Evolutionary conservation across 2,797 vertebrate genomes (phyloP).

Genomic region (Myiotriccus ornatus): DNA sequence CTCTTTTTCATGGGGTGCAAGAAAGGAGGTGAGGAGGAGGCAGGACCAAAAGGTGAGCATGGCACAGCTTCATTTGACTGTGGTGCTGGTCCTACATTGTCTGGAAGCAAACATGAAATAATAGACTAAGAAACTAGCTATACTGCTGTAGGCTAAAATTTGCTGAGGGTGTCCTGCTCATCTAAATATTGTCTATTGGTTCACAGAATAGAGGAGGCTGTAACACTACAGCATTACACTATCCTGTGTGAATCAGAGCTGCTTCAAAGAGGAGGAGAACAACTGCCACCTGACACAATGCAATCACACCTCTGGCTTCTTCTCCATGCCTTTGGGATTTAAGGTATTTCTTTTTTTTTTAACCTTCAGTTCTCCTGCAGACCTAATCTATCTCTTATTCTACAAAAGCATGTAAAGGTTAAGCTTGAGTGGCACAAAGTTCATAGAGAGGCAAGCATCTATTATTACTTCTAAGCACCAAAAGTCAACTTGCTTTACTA

Average conservation of each 20-base stretch:
- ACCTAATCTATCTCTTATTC: slow-evolving; percentile 45
- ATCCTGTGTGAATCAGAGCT: not conserved
- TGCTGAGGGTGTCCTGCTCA: not conserved
- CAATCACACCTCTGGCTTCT: slow-evolving; percentile 49
- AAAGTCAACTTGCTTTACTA: slow-evolving; percentile 4
- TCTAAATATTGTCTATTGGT: not conserved
- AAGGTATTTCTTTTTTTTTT: not conserved
- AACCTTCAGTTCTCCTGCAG: slow-evolving; percentile 15
- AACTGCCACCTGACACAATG: not conserved
- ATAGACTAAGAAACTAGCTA: not conserved
- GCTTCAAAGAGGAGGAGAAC: slow-evolving; percentile 18
- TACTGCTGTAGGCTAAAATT: not conserved
- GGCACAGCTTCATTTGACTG: not conserved
- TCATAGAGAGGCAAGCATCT: slow-evolving; percentile 18
- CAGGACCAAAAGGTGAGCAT: not conserved
- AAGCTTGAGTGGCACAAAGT: slow-evolving; percentile 47
- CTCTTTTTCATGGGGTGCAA: not conserved
- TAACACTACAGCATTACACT: not conserved
- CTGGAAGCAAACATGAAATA: not conserved
- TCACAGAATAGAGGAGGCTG: not conserved
- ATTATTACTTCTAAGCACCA: slow-evolving; percentile 30
- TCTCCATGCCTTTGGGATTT: slow-evolving; percentile 28
- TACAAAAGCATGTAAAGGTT: slow-evolving; percentile 53
- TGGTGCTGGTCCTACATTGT: not conserved
- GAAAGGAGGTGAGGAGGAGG: not conserved